Evolutionary conservation across 1,140 invertebrate genomes (phyloP).

Genomic region (Mamestra configurata): DNA sequence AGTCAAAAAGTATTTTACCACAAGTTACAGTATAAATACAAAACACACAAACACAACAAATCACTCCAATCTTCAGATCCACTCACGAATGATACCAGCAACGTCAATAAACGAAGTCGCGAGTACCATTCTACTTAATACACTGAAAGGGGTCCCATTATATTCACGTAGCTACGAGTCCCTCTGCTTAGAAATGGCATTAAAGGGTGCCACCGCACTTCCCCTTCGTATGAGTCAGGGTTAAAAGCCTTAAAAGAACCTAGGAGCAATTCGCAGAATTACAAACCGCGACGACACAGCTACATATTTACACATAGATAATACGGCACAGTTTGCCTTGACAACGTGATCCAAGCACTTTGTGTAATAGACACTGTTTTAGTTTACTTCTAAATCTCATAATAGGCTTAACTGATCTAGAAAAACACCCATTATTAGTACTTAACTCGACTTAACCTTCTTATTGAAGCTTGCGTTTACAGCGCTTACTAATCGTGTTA

Average conservation of each 20-base stretch:
- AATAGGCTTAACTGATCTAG: slow-evolving; percentile 39
- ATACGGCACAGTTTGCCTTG: not conserved
- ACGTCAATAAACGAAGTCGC: slow-evolving; percentile 6
- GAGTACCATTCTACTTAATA: slow-evolving; percentile 26
- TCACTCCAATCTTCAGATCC: not conserved
- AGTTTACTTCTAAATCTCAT: slow-evolving; percentile 12
- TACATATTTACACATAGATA: not conserved
- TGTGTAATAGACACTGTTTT: not conserved
- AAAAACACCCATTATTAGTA: slow-evolving; percentile 19
- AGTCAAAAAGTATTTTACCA: too few relatives aligned
- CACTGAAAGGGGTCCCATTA: slow-evolving; percentile 18
- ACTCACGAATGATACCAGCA: not conserved
- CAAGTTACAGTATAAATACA: not conserved
- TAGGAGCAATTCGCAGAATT: slow-evolving; percentile 16
- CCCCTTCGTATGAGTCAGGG: slow-evolving; percentile 33
- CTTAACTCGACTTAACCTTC: slow-evolving; percentile 41
- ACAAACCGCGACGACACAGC: not conserved
- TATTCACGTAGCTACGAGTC: slow-evolving; percentile 16
- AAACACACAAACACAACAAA: not conserved
- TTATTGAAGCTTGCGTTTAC: slow-evolving; percentile 28
- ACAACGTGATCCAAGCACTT: not conserved
- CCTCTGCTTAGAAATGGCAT: slow-evolving; percentile 32
- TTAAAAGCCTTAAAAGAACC: slow-evolving; percentile 39
- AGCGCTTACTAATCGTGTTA: slow-evolving; percentile 51
- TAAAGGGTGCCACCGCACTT: slow-evolving; percentile 37